A percentile compares a stretch with the other conserved stretches of the same genome.
phyloP scores from a whole-genome alignment of 2,113 vertebrate genomes.

The Boulengeromyrus knoepffleri region DNA sequence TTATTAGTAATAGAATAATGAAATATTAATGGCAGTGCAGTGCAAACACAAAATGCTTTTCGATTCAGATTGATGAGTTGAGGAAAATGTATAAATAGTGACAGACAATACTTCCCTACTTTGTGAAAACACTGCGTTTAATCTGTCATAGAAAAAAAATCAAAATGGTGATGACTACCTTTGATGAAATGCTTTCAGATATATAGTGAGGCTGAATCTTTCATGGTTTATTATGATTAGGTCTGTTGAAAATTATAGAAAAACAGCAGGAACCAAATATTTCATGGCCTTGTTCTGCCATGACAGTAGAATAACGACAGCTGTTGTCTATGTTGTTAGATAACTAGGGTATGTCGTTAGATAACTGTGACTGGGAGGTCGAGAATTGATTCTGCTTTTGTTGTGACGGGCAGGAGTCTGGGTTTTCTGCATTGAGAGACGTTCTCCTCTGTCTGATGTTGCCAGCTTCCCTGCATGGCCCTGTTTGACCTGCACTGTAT shows the following conservation, averaged over 20 bases:
- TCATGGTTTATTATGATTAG: neutral
- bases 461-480: neutral
- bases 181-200: neutral
- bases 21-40: neutral
- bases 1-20: neutral
- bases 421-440: neutral
- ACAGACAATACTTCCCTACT: neutral
- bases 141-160: neutral
- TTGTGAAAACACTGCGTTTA: neutral
- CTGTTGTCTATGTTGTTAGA: neutral
- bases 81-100: neutral
- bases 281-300: neutral
- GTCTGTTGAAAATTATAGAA: neutral
- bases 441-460: neutral
- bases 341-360: neutral
- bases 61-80: neutral
- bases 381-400: neutral
- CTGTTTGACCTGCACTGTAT: neutral
- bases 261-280: neutral
- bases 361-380: neutral
- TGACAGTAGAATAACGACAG: neutral
- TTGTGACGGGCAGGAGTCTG: neutral
- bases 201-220: neutral
- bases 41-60: neutral
- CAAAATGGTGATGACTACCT: neutral